Evolutionary conservation across 2,888 invertebrate genomes (phyloP), one percentile per base, ranked within the genome.

Genomic region (Drosophila gaucha): DNA sequence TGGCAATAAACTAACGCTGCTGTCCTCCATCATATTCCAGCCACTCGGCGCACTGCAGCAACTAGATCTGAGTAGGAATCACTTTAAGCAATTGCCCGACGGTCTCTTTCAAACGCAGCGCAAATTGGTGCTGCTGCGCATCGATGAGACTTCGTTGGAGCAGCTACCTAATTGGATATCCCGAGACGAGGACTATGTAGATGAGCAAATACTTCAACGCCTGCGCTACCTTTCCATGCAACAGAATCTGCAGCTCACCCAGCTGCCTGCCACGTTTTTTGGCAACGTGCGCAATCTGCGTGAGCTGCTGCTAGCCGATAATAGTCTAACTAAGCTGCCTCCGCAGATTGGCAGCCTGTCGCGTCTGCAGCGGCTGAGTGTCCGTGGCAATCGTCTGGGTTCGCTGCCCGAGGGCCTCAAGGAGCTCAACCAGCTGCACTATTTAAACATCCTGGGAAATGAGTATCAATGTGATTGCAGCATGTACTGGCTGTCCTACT

Each of bases 381-480:
- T 97, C 64, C 95, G 94, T 69, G 93, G 94, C 60, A 96, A 97
- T 91, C 93, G 93, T 51, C 90, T 97, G 80, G 94, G 94, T 31
- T 94, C 94, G 84, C 91, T 97, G 78, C 97, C 96, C 22, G 92
- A 93, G 56, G 94, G 95, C 14, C 90, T 97, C 52, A 93, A 94
- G 52, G 93, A 94, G 80, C 92, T 97, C 56, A 92, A 93, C 6
- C 91, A 93, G 46, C 91, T 97, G 55, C 92, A 93, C 76, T 93
- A 94, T 67, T 91, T 97, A 26, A 94, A 94, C 74, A 93, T 97
- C 74, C 93, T 94, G 31, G 94, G 94, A 58, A 97, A 97, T 90
- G 95, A 95, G 26, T 97, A 96, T 95, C 94, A 95, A 16, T 97
- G 97, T 92, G 96, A 97, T 91, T 97, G 97, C 88, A 94, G 96